Percentiles rank a stretch among this genome's conserved stretches.
These are phyloP conservation scores for Malurus cyaneus DNA, from an alignment of 2,113 vertebrate genomes.

Conservation along the genomic window DNA sequence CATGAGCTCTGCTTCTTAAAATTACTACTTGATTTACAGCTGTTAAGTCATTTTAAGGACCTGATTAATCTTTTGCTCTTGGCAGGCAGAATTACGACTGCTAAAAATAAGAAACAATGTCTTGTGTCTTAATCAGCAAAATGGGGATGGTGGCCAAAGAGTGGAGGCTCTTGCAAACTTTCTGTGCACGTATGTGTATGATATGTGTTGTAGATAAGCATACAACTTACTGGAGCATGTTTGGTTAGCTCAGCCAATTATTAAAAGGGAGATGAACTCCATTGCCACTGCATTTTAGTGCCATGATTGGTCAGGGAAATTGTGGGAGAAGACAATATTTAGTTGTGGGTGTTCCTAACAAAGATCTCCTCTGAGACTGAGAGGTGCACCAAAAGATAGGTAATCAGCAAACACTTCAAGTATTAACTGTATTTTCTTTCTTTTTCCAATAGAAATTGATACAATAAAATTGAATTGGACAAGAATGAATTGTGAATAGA, in stretches of 20 bases:
- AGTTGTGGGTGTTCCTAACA: not conserved
- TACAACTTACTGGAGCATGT: not conserved
- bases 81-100: constrained; percentile 3
- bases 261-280: not conserved
- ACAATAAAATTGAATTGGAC: not conserved
- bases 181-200: not conserved
- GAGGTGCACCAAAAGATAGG: not conserved
- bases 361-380: not conserved
- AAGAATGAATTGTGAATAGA: not conserved
- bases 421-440: not conserved
- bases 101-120: constrained; percentile 46
- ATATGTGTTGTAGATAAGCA: not conserved
- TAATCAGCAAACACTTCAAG: not conserved
- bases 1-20: constrained; percentile 50
- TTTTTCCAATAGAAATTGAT: not conserved
- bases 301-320: not conserved
- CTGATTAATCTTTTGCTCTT: constrained; percentile 42
- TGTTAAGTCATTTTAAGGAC: constrained; percentile 63
- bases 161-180: not conserved
- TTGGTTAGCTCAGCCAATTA: not conserved
- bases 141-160: not conserved
- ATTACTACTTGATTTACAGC: constrained; percentile 64
- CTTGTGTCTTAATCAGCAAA: constrained; percentile 18
- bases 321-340: not conserved
- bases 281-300: not conserved